phyloP scores from a whole-genome alignment of 1,140 invertebrate species.

The Solen grandis region DNA sequence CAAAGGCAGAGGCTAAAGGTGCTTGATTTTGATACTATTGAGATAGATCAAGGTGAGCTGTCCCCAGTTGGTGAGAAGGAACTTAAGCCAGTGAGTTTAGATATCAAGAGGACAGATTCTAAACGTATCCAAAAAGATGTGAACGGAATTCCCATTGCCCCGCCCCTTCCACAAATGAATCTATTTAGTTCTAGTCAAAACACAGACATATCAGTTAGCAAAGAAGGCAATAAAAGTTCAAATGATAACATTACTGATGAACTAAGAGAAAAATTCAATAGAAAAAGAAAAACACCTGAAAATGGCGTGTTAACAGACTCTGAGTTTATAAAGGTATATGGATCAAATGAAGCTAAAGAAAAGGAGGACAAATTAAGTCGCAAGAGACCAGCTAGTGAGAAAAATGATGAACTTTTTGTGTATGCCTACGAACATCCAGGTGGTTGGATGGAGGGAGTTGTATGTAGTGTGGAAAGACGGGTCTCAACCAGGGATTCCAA shows the following conservation, averaged over 20 bases:
- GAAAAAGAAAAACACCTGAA: not conserved
- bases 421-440: constrained; percentile 35
- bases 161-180: not conserved
- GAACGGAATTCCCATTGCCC: not conserved
- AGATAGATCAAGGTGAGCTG: not conserved
- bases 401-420: constrained; percentile 26
- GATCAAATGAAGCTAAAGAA: not conserved
- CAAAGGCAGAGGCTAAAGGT: constrained; percentile 45
- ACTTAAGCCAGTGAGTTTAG: not conserved
- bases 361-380: not conserved
- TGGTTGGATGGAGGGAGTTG: constrained; percentile 40
- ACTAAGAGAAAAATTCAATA: not conserved
- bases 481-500: constrained; percentile 11
- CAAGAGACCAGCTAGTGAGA: not conserved
- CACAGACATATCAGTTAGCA: not conserved
- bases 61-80: not conserved
- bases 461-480: constrained; percentile 50
- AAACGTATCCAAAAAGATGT: not conserved
- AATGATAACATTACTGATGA: too few relatives aligned
- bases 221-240: not conserved
- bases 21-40: constrained; percentile 38
- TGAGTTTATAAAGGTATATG: not conserved
- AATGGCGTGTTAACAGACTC: not conserved
- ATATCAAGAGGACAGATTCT: not conserved
- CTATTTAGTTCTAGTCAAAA: not conserved